Evolutionary conservation across 2,888 invertebrate genomes (phyloP).

Genomic region (Agapostemon virescens): DNA sequence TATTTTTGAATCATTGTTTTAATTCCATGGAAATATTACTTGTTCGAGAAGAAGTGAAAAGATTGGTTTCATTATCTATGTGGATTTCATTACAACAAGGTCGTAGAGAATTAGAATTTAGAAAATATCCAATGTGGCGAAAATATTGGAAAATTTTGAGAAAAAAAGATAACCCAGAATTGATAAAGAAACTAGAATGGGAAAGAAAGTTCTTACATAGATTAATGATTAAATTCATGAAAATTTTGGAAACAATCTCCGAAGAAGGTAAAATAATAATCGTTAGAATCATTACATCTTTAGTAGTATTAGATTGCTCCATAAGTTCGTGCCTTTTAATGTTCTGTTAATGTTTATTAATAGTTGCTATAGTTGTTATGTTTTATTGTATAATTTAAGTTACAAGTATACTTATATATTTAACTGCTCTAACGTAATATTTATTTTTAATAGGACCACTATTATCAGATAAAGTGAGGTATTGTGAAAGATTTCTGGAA

Average conservation of each 20-base stretch:
- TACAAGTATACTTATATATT: not conserved
- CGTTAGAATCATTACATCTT: no score
- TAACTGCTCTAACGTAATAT: not conserved
- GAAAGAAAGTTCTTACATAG: conserved; percentile 92
- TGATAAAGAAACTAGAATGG: conserved; percentile 88
- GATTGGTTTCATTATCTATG: conserved; percentile 96
- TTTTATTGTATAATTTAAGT: not conserved
- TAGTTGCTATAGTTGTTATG: no score
- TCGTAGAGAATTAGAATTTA: conserved; percentile 92
- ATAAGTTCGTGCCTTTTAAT: no score
- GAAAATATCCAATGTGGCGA: conserved; percentile 92
- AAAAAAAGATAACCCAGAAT: conserved; percentile 90
- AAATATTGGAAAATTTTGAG: conserved; percentile 95
- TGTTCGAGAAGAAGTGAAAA: conserved; percentile 94
- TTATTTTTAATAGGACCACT: conserved; percentile 71
- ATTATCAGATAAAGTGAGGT: conserved; percentile 83
- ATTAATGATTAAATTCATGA: conserved; percentile 93
- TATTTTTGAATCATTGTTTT: conserved; percentile 97
- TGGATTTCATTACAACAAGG: conserved; percentile 94
- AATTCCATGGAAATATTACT: conserved; percentile 98
- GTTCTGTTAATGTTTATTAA: no score
- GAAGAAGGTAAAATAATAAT: conserved; percentile 81
- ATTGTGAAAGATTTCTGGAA: conserved; percentile 97
- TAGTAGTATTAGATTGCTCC: no score
- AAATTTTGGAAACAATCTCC: conserved; percentile 88